phyloP scores from a whole-genome alignment of 2,797 vertebrate species.

The Tinamus major region DNA sequence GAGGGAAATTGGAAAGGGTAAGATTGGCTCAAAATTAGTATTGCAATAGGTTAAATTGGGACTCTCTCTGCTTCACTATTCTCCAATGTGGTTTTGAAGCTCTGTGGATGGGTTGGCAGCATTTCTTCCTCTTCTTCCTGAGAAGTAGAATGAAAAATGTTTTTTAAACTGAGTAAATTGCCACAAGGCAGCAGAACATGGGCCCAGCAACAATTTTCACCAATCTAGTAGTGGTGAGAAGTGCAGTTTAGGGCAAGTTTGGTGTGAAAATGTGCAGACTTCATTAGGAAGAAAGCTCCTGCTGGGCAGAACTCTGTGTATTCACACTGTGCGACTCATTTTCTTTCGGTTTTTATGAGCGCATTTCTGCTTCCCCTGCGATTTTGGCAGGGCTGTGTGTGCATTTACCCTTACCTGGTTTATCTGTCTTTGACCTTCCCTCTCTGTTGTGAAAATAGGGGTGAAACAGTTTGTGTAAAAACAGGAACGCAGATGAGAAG shows the following conservation, averaged over 20 bases:
- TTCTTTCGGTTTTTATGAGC: neutral
- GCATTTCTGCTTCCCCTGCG: neutral
- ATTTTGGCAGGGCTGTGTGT: neutral
- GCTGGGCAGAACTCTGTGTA: neutral
- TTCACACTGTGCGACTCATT: neutral
- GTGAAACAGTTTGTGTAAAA: neutral
- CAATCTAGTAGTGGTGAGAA: neutral
- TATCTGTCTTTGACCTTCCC: fast-evolving
- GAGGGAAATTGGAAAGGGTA: neutral
- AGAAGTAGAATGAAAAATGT: conserved; percentile 29
- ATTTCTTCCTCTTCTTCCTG: conserved; percentile 25
- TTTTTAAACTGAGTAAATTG: conserved; percentile 22
- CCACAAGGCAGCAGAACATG: neutral
- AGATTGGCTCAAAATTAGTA: neutral
- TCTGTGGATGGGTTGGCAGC: neutral
- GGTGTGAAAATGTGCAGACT: conserved; percentile 15
- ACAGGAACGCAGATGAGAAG: neutral
- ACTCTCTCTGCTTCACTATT: conserved; percentile 1
- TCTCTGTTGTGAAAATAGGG: fast-evolving
- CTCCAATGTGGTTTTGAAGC: conserved; percentile 36
- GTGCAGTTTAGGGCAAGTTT: neutral
- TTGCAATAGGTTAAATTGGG: neutral
- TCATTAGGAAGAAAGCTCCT: conserved; percentile 25
- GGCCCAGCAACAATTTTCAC: neutral
- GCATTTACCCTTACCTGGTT: neutral